Base-by-base conservation (phyloP, 53 echinoderm and acorn worm genomes). In the Arbacia lixula region DNA sequence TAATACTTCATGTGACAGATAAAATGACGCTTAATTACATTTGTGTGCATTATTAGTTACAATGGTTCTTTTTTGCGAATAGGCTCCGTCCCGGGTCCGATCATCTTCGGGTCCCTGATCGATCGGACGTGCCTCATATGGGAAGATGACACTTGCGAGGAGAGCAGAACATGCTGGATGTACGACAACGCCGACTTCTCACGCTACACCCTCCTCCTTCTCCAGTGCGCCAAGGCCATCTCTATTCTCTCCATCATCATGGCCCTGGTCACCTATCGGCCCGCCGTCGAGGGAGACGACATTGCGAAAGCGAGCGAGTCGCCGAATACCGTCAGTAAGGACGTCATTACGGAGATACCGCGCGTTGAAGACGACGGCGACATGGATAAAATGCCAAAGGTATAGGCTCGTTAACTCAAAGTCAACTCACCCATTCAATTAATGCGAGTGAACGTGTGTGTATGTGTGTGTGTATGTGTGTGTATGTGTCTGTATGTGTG, bases 41-140 rank as follows among this genome's bases (percentile, higher is more conserved):
- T n/a, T n/a, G n/a, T n/a, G n/a, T n/a, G n/a, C n/a, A n/a, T n/a
- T n/a, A n/a, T n/a, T n/a, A n/a, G n/a, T n/a, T n/a, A n/a, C n/a
- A n/a, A n/a, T n/a, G n/a, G n/a, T n/a, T n/a, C n/a, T n/a, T n/a
- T 29, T 3, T 40, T 12, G 14, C 34, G 16, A 29, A 19, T 49
- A 95, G 95, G 95, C 6, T 88, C 91, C 36, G 84, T 95, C 33
- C 95, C 95, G 5, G 95, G 88, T 2, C 95, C 95, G 10, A 90
- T 95, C 27, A 93, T 92, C n/a, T 95, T 92, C 61, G 95, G 95
- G 10, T 77, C 88, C 34, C 86, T 95, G n/a, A 92, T 95, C 60
- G 95, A 95, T 72, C 71, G 60, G 30, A 86, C 95, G 26, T 95
- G 95, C 56, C 49, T 95, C 24, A 66, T 95, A 12, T 95, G 95